A percentile compares a stretch with the other conserved stretches of the same genome.
Evolutionary conservation across 2,113 vertebrate species (phyloP).

Genomic region (Nannobrachium achirus): DNA sequence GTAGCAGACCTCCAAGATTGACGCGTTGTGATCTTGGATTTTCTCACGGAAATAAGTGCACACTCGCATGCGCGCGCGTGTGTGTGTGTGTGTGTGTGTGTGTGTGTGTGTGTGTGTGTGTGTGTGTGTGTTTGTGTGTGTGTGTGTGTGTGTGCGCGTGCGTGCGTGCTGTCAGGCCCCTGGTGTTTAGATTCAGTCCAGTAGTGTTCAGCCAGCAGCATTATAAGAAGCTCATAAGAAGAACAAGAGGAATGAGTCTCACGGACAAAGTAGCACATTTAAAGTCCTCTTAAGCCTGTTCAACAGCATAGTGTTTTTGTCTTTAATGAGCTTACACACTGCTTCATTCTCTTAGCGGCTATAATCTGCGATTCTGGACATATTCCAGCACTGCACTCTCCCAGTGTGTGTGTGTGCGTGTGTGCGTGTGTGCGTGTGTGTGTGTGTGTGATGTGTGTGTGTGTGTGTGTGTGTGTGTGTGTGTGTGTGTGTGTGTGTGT

Average conservation of each 20-base stretch:
- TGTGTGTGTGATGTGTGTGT: neutral
- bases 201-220: constrained; percentile 2
- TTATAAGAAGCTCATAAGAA: constrained; percentile 2
- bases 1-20: no score
- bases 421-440: constrained; percentile 13
- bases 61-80: no score
- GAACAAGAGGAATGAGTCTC: constrained; percentile 42
- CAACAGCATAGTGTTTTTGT: constrained; percentile 72
- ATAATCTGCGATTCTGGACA: constrained; percentile 77
- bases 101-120: no score
- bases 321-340: constrained; percentile 78
- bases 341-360: constrained; percentile 71
- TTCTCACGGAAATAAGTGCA: no score
- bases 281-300: constrained; percentile 75
- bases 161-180: neutral
- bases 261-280: constrained; percentile 67
- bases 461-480: neutral
- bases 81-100: no score
- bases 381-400: constrained; percentile 68
- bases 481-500: neutral
- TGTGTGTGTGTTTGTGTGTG: constrained; percentile 2
- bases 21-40: no score
- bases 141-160: neutral
- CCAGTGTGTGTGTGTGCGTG: constrained; percentile 10
- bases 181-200: constrained; percentile 10